phyloP scores from a whole-genome alignment of 2,888 invertebrate species.

The Rutpela maculata region DNA sequence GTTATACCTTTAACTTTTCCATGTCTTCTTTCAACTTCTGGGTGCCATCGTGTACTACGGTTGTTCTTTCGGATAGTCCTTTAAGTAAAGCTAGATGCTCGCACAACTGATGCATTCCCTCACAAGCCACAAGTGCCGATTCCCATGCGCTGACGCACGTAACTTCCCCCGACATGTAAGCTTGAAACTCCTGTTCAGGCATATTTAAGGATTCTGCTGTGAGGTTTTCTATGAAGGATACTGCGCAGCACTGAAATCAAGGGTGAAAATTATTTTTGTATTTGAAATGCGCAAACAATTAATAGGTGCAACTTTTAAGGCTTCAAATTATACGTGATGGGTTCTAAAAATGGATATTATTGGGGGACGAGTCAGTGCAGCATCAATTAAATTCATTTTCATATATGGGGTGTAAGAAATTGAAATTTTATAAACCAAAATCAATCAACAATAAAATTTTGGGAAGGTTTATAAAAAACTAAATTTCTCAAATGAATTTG shows the following conservation, averaged over 20 bases:
- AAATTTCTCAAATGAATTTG: too few relatives aligned
- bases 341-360: conserved; percentile 15
- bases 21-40: conserved; percentile 82
- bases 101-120: conserved; percentile 88
- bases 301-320: conserved; percentile 1
- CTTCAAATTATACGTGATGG: neutral
- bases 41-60: conserved; percentile 80
- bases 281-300: neutral
- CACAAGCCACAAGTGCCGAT: conserved; percentile 88
- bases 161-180: conserved; percentile 92
- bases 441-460: too few relatives aligned
- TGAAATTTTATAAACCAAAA: too few relatives aligned
- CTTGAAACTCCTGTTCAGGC: conserved; percentile 93
- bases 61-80: conserved; percentile 81
- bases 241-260: conserved; percentile 91
- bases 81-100: conserved; percentile 85
- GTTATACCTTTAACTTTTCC: conserved; percentile 81
- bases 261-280: neutral
- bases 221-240: conserved; percentile 97
- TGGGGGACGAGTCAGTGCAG: neutral
- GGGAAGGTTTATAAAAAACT: too few relatives aligned
- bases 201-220: conserved; percentile 95
- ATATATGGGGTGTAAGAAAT: too few relatives aligned
- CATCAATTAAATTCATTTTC: too few relatives aligned
- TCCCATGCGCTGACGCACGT: conserved; percentile 90